Conservation (phyloP, 2,797 vertebrate species). For the Leptatherina wallacei region DNA sequence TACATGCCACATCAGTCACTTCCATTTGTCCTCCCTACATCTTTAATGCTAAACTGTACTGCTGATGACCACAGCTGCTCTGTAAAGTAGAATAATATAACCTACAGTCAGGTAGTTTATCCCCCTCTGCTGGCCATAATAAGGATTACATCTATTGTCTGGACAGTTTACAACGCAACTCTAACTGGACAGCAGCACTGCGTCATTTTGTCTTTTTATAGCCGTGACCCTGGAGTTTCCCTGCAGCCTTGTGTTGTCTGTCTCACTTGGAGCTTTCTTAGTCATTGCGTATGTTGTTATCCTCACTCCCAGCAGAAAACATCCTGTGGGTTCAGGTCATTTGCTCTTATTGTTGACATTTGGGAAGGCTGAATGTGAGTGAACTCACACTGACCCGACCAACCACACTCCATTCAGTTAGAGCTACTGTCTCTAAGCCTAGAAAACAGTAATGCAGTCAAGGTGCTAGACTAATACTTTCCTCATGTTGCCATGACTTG, state of each 20-base stretch:
- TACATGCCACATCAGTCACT: conserved; percentile 61
- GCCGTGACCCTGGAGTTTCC: conserved; percentile 87
- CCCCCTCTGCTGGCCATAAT: conserved; percentile 79
- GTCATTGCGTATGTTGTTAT: conserved; percentile 85
- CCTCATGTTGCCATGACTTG: conserved; percentile 73
- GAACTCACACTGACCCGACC: conserved; percentile 80
- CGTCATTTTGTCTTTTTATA: conserved; percentile 86
- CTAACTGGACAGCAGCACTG: conserved; percentile 70
- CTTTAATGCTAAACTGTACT: conserved; percentile 44
- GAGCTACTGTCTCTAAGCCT: conserved; percentile 70
- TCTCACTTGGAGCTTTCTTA: conserved; percentile 82
- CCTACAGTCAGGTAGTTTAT: conserved; percentile 61
- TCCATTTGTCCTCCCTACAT: conserved; percentile 37
- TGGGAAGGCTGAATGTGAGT: conserved; percentile 77
- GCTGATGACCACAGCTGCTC: conserved; percentile 38
- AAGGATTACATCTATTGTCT: conserved; percentile 35
- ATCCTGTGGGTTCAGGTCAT: conserved; percentile 87
- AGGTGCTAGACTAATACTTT: conserved; percentile 72
- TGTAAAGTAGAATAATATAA: conserved; percentile 14
- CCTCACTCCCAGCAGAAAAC: conserved; percentile 83
- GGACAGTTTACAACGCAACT: conserved; percentile 61
- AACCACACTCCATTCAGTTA: conserved; percentile 64
- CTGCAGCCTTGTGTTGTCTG: conserved; percentile 82
- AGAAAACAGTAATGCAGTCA: conserved; percentile 55
- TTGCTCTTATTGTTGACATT: conserved; percentile 84